phyloP scores from a whole-genome alignment of 2,888 invertebrate genomes.

The Napeogenes sylphis region DNA sequence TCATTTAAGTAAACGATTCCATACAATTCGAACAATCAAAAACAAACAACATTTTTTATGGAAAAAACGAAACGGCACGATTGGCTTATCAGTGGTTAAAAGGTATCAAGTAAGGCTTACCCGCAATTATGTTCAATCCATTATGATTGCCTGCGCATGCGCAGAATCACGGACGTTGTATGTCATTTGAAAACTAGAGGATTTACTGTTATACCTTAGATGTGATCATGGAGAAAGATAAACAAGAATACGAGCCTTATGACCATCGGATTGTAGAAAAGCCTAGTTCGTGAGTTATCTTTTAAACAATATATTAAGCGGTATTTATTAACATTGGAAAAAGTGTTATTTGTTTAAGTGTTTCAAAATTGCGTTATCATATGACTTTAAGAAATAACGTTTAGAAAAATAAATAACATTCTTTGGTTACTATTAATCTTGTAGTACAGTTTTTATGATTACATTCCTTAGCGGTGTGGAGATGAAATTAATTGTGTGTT shows the following conservation, averaged over 20 bases:
- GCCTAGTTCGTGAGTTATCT: slow-evolving; percentile 67
- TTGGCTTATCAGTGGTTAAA: slow-evolving; percentile 39
- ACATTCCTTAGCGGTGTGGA: no score
- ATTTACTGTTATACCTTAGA: slow-evolving; percentile 1
- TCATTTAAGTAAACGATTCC: no score
- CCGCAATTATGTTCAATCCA: slow-evolving; percentile 39
- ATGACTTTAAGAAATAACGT: no score
- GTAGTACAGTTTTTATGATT: no score
- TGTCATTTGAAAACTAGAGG: slow-evolving; percentile 9
- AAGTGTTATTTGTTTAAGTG: slow-evolving; percentile 6
- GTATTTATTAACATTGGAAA: no score
- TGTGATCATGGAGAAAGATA: slow-evolving; percentile 30
- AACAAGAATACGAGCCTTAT: slow-evolving; percentile 60
- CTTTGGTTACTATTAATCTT: neutral
- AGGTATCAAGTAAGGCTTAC: slow-evolving; percentile 39
- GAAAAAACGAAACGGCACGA: slow-evolving; percentile 16
- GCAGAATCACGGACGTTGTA: neutral
- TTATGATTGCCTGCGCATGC: slow-evolving; percentile 30
- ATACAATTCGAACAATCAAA: neutral
- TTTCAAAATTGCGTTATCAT: no score
- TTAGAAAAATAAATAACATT: neutral
- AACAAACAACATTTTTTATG: neutral
- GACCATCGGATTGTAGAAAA: slow-evolving; percentile 66
- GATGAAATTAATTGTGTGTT: no score
- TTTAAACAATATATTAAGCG: neutral